phyloP scores from a whole-genome alignment of 2,113 vertebrate genomes.

The Salvator merianae region DNA sequence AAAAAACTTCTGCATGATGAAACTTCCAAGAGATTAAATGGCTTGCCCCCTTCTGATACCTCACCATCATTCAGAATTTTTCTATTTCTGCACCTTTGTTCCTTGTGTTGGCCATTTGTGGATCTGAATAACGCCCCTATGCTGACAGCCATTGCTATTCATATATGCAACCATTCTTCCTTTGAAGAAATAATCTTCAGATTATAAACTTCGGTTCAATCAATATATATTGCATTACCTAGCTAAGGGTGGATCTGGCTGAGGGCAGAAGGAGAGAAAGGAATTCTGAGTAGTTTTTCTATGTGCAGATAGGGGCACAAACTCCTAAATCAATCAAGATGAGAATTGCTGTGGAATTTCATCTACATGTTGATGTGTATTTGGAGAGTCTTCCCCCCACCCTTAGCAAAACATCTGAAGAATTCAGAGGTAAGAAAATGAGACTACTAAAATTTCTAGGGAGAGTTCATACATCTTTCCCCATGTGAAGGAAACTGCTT shows the following conservation, averaged over 20 bases:
- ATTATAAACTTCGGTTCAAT: slow-evolving; percentile 14
- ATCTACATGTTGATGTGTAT: background rate
- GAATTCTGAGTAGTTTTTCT: background rate
- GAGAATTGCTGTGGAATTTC: slow-evolving; percentile 9
- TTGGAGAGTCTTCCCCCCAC: background rate
- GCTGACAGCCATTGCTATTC: background rate
- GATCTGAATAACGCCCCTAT: background rate
- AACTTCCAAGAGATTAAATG: background rate
- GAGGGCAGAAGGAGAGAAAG: background rate
- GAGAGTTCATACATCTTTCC: background rate
- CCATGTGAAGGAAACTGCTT: background rate
- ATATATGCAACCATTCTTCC: background rate
- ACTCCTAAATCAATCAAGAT: background rate
- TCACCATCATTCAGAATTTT: background rate
- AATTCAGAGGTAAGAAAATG: background rate
- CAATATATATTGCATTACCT: slow-evolving; percentile 10
- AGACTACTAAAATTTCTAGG: background rate
- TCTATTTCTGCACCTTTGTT: background rate
- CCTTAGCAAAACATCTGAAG: background rate
- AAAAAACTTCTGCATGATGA: too few relatives aligned
- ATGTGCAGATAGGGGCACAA: background rate
- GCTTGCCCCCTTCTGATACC: background rate
- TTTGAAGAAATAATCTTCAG: slow-evolving; percentile 11
- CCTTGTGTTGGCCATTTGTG: background rate
- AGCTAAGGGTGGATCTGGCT: slow-evolving; percentile 2